Conservation (phyloP, 2,888 invertebrate species). For the Craniophora ligustri region DNA sequence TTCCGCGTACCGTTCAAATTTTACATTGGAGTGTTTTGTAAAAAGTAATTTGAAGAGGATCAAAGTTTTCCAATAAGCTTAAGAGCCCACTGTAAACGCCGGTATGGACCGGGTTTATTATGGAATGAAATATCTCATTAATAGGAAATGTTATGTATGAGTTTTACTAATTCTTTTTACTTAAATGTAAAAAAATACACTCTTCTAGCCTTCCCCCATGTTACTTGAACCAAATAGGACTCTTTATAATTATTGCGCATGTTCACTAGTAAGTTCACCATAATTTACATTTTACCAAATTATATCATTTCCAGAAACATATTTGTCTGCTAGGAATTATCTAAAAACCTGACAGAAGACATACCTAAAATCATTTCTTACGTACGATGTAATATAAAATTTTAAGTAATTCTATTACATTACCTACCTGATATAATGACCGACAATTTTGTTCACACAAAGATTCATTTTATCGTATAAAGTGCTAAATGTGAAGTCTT, state of each 20-base stretch:
- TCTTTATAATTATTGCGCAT: too few relatives aligned
- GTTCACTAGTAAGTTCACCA: too few relatives aligned
- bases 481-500: slow-evolving; percentile 17
- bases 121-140: slow-evolving; percentile 39
- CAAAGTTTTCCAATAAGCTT: slow-evolving; percentile 55
- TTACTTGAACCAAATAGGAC: too few relatives aligned
- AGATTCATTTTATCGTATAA: slow-evolving; percentile 36
- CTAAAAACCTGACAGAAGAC: slow-evolving; percentile 4
- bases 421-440: slow-evolving; percentile 3
- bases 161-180: too few relatives aligned
- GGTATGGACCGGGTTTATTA: slow-evolving; percentile 28
- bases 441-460: slow-evolving; percentile 25
- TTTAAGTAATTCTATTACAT: slow-evolving; percentile 1
- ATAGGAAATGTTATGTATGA: slow-evolving; percentile 37
- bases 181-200: too few relatives aligned
- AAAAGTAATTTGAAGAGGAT: slow-evolving; percentile 45
- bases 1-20: slow-evolving; percentile 27
- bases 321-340: slow-evolving; percentile 1
- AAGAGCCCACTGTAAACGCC: slow-evolving; percentile 42
- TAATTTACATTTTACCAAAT: too few relatives aligned
- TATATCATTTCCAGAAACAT: too few relatives aligned
- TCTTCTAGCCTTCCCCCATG: too few relatives aligned
- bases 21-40: slow-evolving; percentile 34
- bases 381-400: not conserved
- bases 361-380: slow-evolving; percentile 2